Conservation (phyloP, 2,797 vertebrate genomes). For the Leptatherina wallacei region DNA sequence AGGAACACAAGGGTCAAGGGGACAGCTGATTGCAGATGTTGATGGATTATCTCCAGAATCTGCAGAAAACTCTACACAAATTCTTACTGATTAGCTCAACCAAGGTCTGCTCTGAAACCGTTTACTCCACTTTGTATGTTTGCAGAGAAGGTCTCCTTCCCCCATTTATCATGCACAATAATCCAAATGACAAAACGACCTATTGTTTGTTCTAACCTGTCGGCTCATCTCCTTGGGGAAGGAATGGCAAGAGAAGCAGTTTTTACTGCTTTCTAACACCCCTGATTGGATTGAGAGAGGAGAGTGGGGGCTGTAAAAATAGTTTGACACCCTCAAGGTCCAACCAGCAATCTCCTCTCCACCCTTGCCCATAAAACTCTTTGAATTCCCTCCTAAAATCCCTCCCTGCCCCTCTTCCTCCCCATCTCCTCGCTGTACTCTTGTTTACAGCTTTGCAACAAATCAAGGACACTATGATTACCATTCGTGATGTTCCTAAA, state of each 20-base stretch:
- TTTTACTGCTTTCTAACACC: constrained; percentile 79
- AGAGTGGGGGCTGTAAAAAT: constrained; percentile 82
- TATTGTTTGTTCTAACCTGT: constrained; percentile 73
- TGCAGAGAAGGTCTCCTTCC: constrained; percentile 31
- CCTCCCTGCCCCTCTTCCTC: neutral
- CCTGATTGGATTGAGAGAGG: constrained; percentile 70
- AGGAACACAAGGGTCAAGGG: constrained; percentile 40
- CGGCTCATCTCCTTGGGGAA: constrained; percentile 64
- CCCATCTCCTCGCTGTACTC: constrained; percentile 23
- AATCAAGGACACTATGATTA: constrained; percentile 50
- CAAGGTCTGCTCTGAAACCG: constrained; percentile 14
- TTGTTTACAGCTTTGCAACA: constrained; percentile 44
- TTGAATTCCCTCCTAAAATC: constrained; percentile 65
- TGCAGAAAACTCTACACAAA: constrained; percentile 12
- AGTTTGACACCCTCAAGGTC: constrained; percentile 81
- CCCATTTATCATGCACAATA: constrained; percentile 55
- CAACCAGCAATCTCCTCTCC: constrained; percentile 76
- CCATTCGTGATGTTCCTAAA: constrained; percentile 34
- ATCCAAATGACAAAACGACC: constrained; percentile 68
- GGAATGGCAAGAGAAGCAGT: constrained; percentile 50
- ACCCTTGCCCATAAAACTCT: constrained; percentile 78
- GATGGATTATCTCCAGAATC: constrained; percentile 48
- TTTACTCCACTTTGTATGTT: constrained; percentile 23
- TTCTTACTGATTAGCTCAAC: constrained; percentile 36
- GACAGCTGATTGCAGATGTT: constrained; percentile 68